Evolutionary conservation across 2,888 invertebrate species (phyloP).

Genomic region (Aspidiotus rigidus): DNA sequence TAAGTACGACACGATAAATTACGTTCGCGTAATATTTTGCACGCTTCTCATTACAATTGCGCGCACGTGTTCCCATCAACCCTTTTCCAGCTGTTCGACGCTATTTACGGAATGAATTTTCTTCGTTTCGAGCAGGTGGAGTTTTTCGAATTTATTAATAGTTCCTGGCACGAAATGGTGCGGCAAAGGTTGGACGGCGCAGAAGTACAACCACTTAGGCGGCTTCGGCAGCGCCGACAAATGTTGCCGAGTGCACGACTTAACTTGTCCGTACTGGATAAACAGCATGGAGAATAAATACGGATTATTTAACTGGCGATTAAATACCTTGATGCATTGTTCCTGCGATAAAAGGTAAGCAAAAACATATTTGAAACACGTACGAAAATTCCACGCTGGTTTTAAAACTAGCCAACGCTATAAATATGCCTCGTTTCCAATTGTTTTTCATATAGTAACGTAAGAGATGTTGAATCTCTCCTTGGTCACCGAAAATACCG

Average conservation of each 20-base stretch:
- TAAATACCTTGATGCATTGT: conserved; percentile 86
- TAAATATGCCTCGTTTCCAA: too few relatives aligned
- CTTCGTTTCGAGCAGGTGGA: conserved; percentile 15
- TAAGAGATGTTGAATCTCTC: too few relatives aligned
- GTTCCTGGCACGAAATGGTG: conserved; percentile 92
- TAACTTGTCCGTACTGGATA: conserved; percentile 74
- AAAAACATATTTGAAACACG: too few relatives aligned
- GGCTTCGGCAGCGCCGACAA: conserved; percentile 73
- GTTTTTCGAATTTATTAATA: conserved; percentile 47
- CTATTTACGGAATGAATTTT: too few relatives aligned
- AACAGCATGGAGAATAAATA: conserved; percentile 73
- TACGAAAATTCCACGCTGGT: too few relatives aligned
- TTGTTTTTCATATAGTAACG: too few relatives aligned
- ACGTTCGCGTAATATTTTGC: not conserved
- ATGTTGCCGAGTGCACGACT: conserved; percentile 76
- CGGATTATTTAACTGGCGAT: conserved; percentile 77
- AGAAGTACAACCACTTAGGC: conserved; percentile 71
- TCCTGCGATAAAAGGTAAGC: conserved; percentile 56
- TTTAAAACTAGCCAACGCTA: too few relatives aligned
- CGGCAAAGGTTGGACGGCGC: conserved; percentile 75
- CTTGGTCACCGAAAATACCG: too few relatives aligned
- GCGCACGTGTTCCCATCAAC: too few relatives aligned
- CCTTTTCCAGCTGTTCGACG: too few relatives aligned
- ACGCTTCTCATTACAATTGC: not conserved
- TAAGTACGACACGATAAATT: conserved; percentile 11